Base-by-base conservation (phyloP, 2,888 invertebrate genomes). In the Ophioninae sp. region DNA sequence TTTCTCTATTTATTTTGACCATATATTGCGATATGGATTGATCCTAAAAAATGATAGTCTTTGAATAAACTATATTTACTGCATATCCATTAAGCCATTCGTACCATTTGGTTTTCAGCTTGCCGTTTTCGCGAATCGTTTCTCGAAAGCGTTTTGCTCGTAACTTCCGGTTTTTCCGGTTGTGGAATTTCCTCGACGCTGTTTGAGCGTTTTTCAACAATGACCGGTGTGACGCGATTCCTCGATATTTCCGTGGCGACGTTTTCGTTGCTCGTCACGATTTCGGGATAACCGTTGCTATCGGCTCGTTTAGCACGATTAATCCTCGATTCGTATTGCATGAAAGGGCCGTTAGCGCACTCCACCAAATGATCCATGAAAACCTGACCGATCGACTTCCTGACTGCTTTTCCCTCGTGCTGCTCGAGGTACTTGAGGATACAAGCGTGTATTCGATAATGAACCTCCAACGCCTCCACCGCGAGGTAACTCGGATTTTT, bases 391-490 rank as follows among this genome's bases (percentile, higher is more conserved):
- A 95, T 93, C 67, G 94, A 95, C 86, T 93, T 94, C 71, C 94
- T 94, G 86, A 96, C 94, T 0, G 94, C 94, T 92, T 96, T 96
- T 69, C 95, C 95, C 89, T 96, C 96, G 87, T 96, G 95, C 85
- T 96, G 95, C 90, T 97, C 96, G 44, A 98, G 94, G 92, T 96
- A 96, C 93, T 98, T 98, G 6, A 98, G 93, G 88, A 98, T 96
- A n/a, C 97, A 96, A 0, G 97, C 96, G 91, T 98, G 97, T 78
- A 97, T 96, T 89, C 98, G 94, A 90, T 96, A 96, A 90, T 96
- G 96, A 37, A 97, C 94, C 93, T 99, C 99, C 56, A 99, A 93
- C 0, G 98, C 97, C 94, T 99, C 98, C 68, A 99, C 95, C 17
- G 98, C 96, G 68, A 97, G 93, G 90, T 96, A 95, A 82, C 97